Conservation (phyloP, 2,888 invertebrate genomes). For the Halictus ligatus region DNA sequence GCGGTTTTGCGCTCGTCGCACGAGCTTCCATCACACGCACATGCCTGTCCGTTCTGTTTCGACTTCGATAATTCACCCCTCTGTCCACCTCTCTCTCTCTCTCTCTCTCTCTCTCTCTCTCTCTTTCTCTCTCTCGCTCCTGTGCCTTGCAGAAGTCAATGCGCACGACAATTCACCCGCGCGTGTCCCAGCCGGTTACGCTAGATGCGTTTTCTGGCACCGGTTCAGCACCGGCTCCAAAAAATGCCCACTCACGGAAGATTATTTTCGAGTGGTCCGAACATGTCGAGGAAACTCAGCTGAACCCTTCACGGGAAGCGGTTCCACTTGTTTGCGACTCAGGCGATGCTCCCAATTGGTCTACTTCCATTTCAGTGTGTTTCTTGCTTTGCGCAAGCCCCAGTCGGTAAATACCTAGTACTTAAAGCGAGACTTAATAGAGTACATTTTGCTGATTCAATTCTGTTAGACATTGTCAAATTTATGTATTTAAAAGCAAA, state of each 20-base stretch:
- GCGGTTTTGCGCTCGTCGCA: conserved; percentile 33
- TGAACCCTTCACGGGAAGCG: neutral
- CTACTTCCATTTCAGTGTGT: no score
- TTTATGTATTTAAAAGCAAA: no score
- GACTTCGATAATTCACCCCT: conserved; percentile 1
- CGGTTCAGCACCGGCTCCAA: conserved; percentile 14
- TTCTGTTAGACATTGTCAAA: no score
- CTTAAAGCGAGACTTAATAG: no score
- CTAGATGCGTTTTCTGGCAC: conserved; percentile 32
- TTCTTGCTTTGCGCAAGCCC: no score
- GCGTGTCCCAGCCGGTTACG: neutral
- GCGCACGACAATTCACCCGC: conserved; percentile 19
- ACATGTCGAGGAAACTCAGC: conserved; percentile 17
- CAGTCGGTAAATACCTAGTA: no score
- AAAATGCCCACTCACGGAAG: conserved; percentile 31
- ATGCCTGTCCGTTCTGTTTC: conserved; percentile 5
- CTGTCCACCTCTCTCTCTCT: neutral
- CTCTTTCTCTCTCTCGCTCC: neutral
- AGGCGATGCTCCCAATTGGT: no score
- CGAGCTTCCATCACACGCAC: conserved; percentile 1
- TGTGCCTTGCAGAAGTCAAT: conserved; percentile 1
- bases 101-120: neutral
- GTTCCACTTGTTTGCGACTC: neutral
- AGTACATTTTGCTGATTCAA: no score
- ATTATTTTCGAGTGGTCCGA: conserved; percentile 41